Percentiles rank a stretch among this genome's conserved stretches.
These are phyloP conservation scores for Galeopsomyia nigrocyanea DNA, from an alignment of 2,888 invertebrate genomes.

Conservation along the genomic window DNA sequence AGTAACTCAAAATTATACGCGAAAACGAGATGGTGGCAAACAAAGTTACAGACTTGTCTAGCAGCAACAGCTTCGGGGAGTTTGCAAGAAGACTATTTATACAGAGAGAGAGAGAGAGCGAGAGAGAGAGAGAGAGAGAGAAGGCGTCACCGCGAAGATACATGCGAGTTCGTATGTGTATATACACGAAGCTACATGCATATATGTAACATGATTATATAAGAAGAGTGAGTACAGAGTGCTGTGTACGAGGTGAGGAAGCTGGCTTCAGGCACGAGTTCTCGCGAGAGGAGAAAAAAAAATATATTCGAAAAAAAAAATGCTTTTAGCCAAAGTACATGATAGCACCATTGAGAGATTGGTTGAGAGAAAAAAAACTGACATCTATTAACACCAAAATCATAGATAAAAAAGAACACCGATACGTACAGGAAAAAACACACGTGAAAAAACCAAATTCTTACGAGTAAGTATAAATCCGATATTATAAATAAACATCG, in stretches of 20 bases:
- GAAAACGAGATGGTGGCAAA: too few relatives aligned
- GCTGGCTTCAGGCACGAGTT: constrained; percentile 41
- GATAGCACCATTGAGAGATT: constrained; percentile 18
- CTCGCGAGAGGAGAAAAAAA: constrained; percentile 4
- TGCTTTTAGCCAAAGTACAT: neutral
- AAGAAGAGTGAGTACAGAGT: constrained; percentile 2
- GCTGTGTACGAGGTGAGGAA: constrained; percentile 11
- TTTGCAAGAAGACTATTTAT: neutral
- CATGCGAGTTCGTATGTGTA: constrained; percentile 13
- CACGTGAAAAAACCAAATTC: constrained; percentile 11
- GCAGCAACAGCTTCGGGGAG: neutral
- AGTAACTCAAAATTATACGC: too few relatives aligned
- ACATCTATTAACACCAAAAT: constrained; percentile 30
- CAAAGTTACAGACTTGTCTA: constrained; percentile 14
- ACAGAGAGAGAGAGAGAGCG: neutral
- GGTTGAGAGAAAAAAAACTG: neutral
- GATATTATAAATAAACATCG: constrained; percentile 19
- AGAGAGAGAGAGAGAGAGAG: constrained; percentile 8
- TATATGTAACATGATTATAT: constrained; percentile 4
- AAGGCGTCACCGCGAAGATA: constrained; percentile 10
- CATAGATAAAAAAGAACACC: constrained; percentile 26
- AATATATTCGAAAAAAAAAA: neutral
- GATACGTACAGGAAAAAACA: constrained; percentile 18
- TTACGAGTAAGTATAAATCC: constrained; percentile 6
- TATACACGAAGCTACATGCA: constrained; percentile 23